Evolutionary conservation across 2,888 invertebrate species (phyloP), one percentile per base, ranked within the genome.

Genomic region (Sesia apiformis): DNA sequence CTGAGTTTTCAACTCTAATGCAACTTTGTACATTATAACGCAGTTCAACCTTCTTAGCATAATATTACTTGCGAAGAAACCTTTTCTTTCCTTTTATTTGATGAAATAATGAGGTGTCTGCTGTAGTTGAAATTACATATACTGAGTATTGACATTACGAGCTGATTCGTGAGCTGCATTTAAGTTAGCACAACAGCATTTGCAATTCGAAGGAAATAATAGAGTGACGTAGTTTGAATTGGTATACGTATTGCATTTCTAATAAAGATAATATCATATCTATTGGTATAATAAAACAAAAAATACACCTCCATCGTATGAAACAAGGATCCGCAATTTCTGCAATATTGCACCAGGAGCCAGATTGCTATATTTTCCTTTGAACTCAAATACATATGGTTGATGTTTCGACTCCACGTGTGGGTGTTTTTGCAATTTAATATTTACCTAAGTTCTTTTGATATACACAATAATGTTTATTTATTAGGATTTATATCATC

Each of bases 311-410:
- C 7, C 23, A 43, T 43, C 39, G 40, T 40, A 49, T 46, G 7
- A 49, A 49, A n/a, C 8, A 53, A 8, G 46, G 7, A 46, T 57
- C 57, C 52, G 60, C 69, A 66, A 69, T 70, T 64, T 57, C 61
- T 59, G 63, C 57, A 59, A 73, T 72, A 78, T 77, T 72, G 72
- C 71, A 63, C 67, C 67, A 62, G 61, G 59, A 62, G 64, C 58
- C 63, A 65, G 61, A 68, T 69, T 65, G 76, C 74, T 74, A 78
- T 77, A 77, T 78, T 77, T 73, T 75, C 67, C 74, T 76, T 74
- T 75, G 73, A 73, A 61, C 66, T 70, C 70, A 70, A 71, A 69
- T 71, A 68, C 65, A 70, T 73, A 77, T 42, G 42, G 5, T 74
- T 72, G 66, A 66, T 65, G 67, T 23, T 70, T 63, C 65, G 58